These are phyloP conservation scores for Triplophysa dalaica DNA, from an alignment of 2,113 vertebrate species.

Conservation along the genomic window DNA sequence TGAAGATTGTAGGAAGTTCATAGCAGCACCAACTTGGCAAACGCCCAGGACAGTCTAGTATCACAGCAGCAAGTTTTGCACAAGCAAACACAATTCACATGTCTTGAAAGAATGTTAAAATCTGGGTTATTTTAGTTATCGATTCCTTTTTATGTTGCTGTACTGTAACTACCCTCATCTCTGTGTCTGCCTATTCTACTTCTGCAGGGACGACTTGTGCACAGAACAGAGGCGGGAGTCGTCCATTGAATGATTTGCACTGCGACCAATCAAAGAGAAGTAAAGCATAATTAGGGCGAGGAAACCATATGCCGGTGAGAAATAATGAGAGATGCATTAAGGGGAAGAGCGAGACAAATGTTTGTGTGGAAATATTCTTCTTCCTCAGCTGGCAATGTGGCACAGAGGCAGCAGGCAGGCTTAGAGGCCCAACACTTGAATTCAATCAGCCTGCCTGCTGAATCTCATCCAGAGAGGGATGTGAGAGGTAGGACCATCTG, in stretches of 20 bases:
- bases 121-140: no score
- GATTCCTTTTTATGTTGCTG: no score
- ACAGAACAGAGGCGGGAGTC: background rate
- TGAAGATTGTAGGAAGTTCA: no score
- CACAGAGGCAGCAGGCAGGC: constrained; percentile 43
- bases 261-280: constrained; percentile 30
- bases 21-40: no score
- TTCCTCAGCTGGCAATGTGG: constrained; percentile 6
- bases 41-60: no score
- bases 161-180: no score
- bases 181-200: no score
- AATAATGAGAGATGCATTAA: background rate
- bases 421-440: constrained; percentile 52
- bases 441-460: constrained; percentile 49
- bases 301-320: background rate
- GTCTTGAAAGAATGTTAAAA: no score
- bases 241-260: background rate
- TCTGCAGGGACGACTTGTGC: background rate
- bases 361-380: background rate
- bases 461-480: constrained; percentile 51
- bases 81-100: no score
- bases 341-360: constrained; percentile 4
- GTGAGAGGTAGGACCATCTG: constrained; percentile 56
- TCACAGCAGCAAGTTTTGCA: no score
- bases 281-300: constrained; percentile 14